A percentile compares a stretch with the other conserved stretches of the same genome.
These are phyloP conservation scores for Blastobasis adustella DNA, from an alignment of 2,888 invertebrate species.

Conservation along the genomic window DNA sequence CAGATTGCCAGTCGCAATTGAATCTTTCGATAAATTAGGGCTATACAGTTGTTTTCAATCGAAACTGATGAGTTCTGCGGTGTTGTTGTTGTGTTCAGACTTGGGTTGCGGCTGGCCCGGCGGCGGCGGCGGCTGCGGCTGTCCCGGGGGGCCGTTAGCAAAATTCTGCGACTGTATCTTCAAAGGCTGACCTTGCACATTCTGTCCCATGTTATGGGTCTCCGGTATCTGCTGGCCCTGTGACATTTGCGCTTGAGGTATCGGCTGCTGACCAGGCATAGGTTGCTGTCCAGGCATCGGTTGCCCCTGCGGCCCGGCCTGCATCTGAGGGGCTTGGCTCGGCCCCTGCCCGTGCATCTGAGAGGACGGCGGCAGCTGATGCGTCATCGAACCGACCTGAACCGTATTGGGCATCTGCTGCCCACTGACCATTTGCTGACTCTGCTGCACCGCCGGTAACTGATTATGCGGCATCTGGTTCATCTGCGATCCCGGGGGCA, in stretches of 20 bases:
- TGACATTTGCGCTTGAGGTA: conserved; percentile 14
- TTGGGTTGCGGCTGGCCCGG: conserved; percentile 29
- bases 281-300: conserved; percentile 32
- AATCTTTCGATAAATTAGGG: conserved; percentile 21
- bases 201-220: conserved; percentile 24
- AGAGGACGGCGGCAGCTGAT: conserved; percentile 21
- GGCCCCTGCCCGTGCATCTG: conserved; percentile 14
- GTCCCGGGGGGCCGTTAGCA: conserved; percentile 29
- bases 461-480: conserved; percentile 21
- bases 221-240: conserved; percentile 15
- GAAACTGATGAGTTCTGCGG: conserved; percentile 88
- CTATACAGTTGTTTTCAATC: conserved; percentile 69
- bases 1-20: conserved; percentile 34
- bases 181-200: conserved; percentile 24
- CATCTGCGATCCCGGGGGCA: conserved; percentile 32
- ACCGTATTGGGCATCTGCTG: conserved; percentile 19
- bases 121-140: conserved; percentile 30
- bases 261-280: conserved; percentile 21
- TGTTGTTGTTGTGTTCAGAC: conserved; percentile 66
- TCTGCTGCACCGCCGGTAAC: conserved; percentile 12
- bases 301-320: conserved; percentile 24
- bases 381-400: too few species aligned
- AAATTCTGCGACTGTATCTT: conserved; percentile 33
- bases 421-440: conserved; percentile 14
- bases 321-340: conserved; percentile 18